A percentile compares a stretch with the other conserved stretches of the same genome.
These are phyloP conservation scores for Parapsyche elsis DNA, from an alignment of 1,140 invertebrate species.

Conservation along the genomic window DNA sequence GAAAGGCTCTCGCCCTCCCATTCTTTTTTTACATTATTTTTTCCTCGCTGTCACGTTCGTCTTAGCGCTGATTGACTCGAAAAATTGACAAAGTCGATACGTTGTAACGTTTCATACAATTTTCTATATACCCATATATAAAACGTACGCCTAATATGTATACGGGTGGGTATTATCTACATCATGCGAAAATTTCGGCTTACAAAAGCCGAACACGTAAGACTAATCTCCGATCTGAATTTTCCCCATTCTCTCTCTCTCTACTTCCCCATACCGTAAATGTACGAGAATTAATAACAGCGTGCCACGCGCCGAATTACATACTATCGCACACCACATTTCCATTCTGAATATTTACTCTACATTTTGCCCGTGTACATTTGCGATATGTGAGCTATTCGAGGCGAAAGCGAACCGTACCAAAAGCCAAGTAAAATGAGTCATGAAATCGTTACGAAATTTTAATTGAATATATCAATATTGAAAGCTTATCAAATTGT, in stretches of 20 bases:
- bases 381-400: background rate
- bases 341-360: constrained; percentile 26
- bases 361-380: background rate
- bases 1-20: background rate
- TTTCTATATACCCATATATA: no score
- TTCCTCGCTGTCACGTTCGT: background rate
- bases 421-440: no score
- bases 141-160: background rate
- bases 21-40: no score
- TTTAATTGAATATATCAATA: no score
- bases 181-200: constrained; percentile 6
- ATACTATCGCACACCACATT: background rate
- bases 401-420: no score
- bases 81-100: background rate
- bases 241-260: background rate
- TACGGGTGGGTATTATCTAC: background rate
- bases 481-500: no score
- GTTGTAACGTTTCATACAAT: no score
- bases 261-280: background rate
- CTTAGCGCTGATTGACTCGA: background rate
- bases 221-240: constrained; percentile 32
- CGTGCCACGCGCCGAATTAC: constrained; percentile 4
- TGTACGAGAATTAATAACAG: constrained; percentile 16
- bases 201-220: constrained; percentile 25
- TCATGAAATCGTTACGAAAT: no score